Base-by-base conservation (phyloP, 1,140 invertebrate genomes). In the Diabrotica undecimpunctata region DNA sequence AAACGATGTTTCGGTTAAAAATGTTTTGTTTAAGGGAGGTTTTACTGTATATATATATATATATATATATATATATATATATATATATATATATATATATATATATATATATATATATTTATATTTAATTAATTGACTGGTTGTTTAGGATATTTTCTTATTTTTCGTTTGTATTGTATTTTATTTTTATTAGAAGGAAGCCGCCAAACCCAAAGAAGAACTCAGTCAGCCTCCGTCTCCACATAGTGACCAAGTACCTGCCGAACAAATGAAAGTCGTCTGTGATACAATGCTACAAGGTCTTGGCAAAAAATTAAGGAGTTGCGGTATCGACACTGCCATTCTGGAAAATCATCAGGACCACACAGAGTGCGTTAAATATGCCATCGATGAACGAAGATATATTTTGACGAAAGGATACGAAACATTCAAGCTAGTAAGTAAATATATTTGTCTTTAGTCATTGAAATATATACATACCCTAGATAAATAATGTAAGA, bases 261-360 rank as follows among this genome's bases (percentile, higher is more conserved):
- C 74, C 10, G 64, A 76, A n/a, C 61, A 74, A 62, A 63, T 81
- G 10, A 74, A 74, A 66, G 69, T 85, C n/a, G 80, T 86, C 6
- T 86, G 84, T 71, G 84, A 85, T 75, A 80, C 80, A 2, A 85
- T 82, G 79, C 57, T 87, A 7, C 78, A 79, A 63, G 81, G 81
- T 25, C 70, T 91, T 38, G 84, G 83, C 0, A 83, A 81, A 64
- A 81, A 84, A 67, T 76, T 91, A 36, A 78, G 89, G 51, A 83
- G 83, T 72, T 87, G 85, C 74, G 89, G 89, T 2, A 82, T 88
- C n/a, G 85, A 90, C 75, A 84, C 84, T 4, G 63, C 79, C 11
- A 82, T 86, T 51, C 65, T 87, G 35, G 77, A 82, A 25, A 79
- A 79, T 63, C 73, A 81, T 68, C 76, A 80, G 7, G 75, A 79